phyloP scores from a whole-genome alignment of 2,113 vertebrate genomes.

The Ptilonorhynchus violaceus region DNA sequence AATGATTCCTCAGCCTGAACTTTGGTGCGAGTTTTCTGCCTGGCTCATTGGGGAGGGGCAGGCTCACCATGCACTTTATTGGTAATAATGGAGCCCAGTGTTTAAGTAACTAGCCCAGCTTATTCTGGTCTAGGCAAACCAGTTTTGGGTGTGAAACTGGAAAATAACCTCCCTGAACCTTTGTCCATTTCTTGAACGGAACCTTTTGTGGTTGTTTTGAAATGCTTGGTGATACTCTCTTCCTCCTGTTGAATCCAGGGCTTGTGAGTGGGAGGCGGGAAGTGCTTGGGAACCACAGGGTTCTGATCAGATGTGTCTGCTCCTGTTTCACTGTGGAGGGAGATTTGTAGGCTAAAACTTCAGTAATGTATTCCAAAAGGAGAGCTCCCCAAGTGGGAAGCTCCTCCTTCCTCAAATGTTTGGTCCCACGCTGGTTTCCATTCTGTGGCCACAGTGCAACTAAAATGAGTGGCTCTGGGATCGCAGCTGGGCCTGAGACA shows the following conservation, averaged over 20 bases:
- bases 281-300: background rate
- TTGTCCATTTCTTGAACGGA: slow-evolving; percentile 43
- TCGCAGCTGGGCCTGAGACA: background rate
- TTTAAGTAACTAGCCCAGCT: slow-evolving; percentile 45
- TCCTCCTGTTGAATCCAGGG: background rate
- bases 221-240: background rate
- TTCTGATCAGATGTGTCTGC: background rate
- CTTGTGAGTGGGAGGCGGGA: background rate
- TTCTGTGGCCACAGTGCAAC: background rate
- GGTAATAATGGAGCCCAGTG: slow-evolving; percentile 25
- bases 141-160: slow-evolving; percentile 57
- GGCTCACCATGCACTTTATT: slow-evolving; percentile 23
- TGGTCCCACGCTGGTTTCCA: fast-evolving
- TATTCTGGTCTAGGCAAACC: slow-evolving; percentile 63
- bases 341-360: background rate
- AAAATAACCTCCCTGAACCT: slow-evolving; percentile 57
- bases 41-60: slow-evolving; percentile 48
- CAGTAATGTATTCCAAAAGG: background rate
- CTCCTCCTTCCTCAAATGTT: background rate
- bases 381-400: background rate
- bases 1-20: slow-evolving; percentile 25
- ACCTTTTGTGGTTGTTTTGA: slow-evolving; percentile 15
- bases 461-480: background rate
- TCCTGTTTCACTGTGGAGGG: background rate
- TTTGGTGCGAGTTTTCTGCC: slow-evolving; percentile 53